Base-by-base conservation (phyloP, 2,888 invertebrate genomes). In the Loripinus fragilis region DNA sequence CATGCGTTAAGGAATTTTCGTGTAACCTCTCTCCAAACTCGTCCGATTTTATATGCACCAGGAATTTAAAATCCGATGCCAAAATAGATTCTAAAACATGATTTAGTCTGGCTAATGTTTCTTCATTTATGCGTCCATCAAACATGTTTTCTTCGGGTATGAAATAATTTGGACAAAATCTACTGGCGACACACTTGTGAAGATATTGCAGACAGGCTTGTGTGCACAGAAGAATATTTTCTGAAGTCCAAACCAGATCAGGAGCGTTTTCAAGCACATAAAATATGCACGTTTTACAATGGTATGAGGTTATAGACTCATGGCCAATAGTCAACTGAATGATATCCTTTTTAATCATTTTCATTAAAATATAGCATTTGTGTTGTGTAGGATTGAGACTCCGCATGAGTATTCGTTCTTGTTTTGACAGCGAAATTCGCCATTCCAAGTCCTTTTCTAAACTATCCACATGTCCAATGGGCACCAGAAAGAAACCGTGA, bases 71-170 rank as follows among this genome's bases (percentile, higher is more conserved):
- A 33, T 60, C 33, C 20, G 33, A 10, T 60, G 60, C 5, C 17
- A 33, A 3, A 30, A 60, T 17, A 23, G 8, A 20, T 12, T 67
- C 23, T 23, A 67, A 25, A 3, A n/a, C 41, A 1, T 28, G 2
- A 1, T 17, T 12, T 1, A 41, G 28, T 20, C 12, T 12, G 2
- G 5, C 23, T 41, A 23, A 28, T 10, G 23, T n/a, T 5, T 41
- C 8, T 3, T 25, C 12, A 8, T 38, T 2, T 41, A 67, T 3
- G n/a, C 28, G n/a, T 10, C 65, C 48, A 2, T 38, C 38, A 33
- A 70, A 70, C 70, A 70, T 70, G 30, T 70, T 70, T 52, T 70
- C 52, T 33, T 48, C 70, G 2, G 50, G 50, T 17, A 70, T 70
- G 52, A 70, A 70, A 23, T 70, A 70, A 38, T 70, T 50, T 30